These are phyloP conservation scores for Sciurus vulgaris DNA, from an alignment of 2,797 vertebrate genomes.

Conservation along the genomic window DNA sequence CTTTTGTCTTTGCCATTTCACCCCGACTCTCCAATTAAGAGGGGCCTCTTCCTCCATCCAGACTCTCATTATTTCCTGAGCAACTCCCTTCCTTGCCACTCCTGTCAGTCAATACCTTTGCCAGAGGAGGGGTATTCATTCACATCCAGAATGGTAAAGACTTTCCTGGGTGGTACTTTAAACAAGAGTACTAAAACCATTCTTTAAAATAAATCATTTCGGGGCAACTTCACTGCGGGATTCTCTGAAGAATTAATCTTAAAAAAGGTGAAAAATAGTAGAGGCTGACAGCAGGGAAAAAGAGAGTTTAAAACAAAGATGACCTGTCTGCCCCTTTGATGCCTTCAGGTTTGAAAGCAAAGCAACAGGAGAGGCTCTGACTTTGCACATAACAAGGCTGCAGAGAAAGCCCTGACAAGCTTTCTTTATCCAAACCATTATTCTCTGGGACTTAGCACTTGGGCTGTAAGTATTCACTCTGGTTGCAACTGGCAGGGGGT, in stretches of 20 bases:
- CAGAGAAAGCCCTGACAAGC: constrained; percentile 51
- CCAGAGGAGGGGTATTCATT: constrained; percentile 25
- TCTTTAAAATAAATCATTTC: constrained; percentile 75
- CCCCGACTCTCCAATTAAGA: not conserved
- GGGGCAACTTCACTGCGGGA: constrained; percentile 49
- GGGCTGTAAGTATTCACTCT: constrained; percentile 47
- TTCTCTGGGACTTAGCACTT: constrained; percentile 63
- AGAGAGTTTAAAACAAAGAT: constrained; percentile 74
- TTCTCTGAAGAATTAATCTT: constrained; percentile 75
- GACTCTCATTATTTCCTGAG: not conserved
- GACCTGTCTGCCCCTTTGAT: constrained; percentile 66
- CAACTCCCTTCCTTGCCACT: not conserved
- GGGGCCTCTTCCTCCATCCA: not conserved
- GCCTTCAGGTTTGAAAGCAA: constrained; percentile 72
- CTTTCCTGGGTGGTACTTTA: constrained; percentile 63
- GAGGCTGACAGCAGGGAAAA: constrained; percentile 54
- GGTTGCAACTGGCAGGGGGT: constrained; percentile 29
- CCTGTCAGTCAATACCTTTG: constrained; percentile 5
- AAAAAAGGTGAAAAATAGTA: constrained; percentile 53
- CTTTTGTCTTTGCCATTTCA: constrained; percentile 44
- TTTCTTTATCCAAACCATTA: constrained; percentile 72
- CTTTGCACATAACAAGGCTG: constrained; percentile 56
- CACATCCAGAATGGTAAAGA: constrained; percentile 34
- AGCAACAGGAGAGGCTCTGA: constrained; percentile 56
- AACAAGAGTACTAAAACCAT: constrained; percentile 59